Evolutionary conservation across 2,113 vertebrate genomes (phyloP).

Genomic region (Salvelinus namaycush): DNA sequence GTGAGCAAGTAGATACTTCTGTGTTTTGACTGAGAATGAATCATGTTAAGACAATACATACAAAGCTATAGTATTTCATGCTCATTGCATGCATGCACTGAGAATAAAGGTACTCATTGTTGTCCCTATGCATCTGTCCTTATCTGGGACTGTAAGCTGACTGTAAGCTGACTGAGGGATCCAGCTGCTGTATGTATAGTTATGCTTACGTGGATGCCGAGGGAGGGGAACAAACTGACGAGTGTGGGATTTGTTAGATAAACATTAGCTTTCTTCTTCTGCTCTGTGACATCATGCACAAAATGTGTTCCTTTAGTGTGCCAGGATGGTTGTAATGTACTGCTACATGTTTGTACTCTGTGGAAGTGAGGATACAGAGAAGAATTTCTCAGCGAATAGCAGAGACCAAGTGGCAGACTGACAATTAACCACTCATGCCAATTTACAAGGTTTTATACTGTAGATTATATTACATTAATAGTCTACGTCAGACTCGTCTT

Average conservation of each 20-base stretch:
- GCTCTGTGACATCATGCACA: conserved; percentile 3
- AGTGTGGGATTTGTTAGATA: conserved; percentile 5
- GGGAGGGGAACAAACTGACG: not conserved
- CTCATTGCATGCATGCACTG: not conserved
- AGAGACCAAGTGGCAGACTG: not conserved
- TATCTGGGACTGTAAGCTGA: conserved; percentile 8
- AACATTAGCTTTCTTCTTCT: conserved; percentile 6
- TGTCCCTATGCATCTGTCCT: conserved; percentile 19
- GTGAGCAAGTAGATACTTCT: not conserved
- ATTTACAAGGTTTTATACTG: not conserved
- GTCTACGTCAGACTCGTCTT: not conserved
- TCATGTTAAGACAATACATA: conserved; percentile 16
- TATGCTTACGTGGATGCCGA: conserved; percentile 11
- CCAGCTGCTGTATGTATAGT: conserved; percentile 10
- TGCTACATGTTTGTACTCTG: too few species aligned
- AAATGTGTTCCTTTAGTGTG: not conserved
- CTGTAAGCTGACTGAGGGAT: conserved; percentile 9
- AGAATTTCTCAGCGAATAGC: not conserved
- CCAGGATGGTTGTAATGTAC: not conserved
- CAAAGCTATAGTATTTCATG: not conserved
- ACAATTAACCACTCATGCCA: not conserved
- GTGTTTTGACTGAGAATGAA: not conserved
- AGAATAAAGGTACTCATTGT: conserved; percentile 28
- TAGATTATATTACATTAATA: not conserved
- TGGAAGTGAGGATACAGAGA: not conserved